Conservation (phyloP, 2,888 invertebrate species). For the Operophtera brumata region DNA sequence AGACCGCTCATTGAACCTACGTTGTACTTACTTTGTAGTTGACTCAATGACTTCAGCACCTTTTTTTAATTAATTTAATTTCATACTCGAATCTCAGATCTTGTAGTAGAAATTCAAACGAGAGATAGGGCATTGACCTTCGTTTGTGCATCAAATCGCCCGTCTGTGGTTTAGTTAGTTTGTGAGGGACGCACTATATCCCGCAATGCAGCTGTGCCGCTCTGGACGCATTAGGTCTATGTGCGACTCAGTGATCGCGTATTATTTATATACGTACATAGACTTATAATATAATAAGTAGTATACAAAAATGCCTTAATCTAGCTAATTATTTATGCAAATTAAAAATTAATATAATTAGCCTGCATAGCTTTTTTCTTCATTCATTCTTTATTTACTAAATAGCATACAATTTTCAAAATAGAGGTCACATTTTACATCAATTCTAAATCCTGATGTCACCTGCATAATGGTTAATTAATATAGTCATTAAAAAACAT, state of each 20-base stretch:
- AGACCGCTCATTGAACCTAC: too few relatives aligned
- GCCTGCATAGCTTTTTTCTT: background rate
- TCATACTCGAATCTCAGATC: background rate
- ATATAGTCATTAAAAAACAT: constrained; percentile 23
- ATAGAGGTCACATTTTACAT: constrained; percentile 10
- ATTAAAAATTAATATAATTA: background rate
- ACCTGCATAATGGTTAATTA: constrained; percentile 16
- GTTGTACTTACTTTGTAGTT: too few relatives aligned
- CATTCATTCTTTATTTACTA: background rate
- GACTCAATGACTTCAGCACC: too few relatives aligned
- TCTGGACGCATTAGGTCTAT: constrained; percentile 13
- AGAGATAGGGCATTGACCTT: constrained; percentile 53
- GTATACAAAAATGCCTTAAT: too few relatives aligned
- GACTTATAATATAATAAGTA: too few relatives aligned
- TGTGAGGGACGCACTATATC: constrained; percentile 44
- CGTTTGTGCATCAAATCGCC: constrained; percentile 61
- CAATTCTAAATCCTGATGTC: constrained; percentile 15
- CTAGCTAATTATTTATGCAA: too few relatives aligned
- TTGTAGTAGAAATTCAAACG: constrained; percentile 16
- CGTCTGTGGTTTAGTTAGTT: constrained; percentile 53
- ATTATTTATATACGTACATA: too few relatives aligned
- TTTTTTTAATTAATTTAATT: background rate
- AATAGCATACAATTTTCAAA: background rate
- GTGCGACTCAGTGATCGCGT: background rate
- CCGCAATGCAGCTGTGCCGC: constrained; percentile 42